Evolutionary conservation across 2,888 invertebrate species (phyloP).

Genomic region (Rotaria socialis): DNA sequence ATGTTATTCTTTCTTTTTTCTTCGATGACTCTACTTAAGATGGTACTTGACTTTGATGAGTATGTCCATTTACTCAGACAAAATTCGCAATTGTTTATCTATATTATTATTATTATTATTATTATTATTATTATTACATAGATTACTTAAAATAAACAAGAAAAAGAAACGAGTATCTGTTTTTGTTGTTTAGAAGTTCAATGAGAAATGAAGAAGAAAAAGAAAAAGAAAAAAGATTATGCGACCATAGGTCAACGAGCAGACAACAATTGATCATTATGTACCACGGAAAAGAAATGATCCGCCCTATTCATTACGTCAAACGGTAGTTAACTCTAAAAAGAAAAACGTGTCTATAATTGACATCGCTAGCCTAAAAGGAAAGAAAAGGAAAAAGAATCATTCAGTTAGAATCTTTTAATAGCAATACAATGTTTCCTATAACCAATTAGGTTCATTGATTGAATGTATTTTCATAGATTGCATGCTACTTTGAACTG

Average conservation of each 20-base stretch:
- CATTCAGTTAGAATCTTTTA: not conserved
- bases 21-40: slow-evolving; percentile 2
- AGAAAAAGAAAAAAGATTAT: not conserved
- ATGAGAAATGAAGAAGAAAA: not conserved
- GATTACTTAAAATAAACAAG: not conserved
- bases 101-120: not conserved
- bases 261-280: slow-evolving; percentile 23
- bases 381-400: not conserved
- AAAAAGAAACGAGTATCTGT: not conserved
- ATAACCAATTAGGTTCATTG: not conserved
- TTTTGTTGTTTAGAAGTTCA: slow-evolving; percentile 20
- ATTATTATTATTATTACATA: not conserved
- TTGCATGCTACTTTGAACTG: slow-evolving; percentile 7
- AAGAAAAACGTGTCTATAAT: not conserved
- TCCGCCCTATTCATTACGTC: slow-evolving; percentile 11
- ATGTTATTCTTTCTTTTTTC: not conserved
- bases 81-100: not conserved
- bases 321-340: not conserved
- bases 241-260: slow-evolving; percentile 4
- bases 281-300: slow-evolving; percentile 1
- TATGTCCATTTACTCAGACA: not conserved
- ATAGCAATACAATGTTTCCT: not conserved
- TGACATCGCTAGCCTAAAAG: not conserved
- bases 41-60: not conserved
- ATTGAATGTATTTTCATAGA: not conserved